Base-by-base conservation (phyloP, 2,113 vertebrate genomes). In the Pterocles gutturalis region DNA sequence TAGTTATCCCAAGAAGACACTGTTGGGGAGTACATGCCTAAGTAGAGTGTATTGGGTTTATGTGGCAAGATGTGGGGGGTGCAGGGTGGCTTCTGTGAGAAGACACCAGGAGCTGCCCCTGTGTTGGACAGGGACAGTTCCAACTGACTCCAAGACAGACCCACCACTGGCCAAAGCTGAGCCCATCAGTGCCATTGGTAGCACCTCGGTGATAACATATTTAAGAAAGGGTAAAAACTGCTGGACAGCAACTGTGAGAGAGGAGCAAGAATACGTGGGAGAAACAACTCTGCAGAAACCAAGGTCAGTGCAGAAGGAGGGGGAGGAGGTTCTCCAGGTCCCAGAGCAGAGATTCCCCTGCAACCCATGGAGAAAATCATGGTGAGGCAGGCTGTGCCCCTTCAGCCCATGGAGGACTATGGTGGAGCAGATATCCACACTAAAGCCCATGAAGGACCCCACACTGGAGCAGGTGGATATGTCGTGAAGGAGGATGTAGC, bases 171-270 rank as follows among this genome's bases (percentile, higher is more conserved):
- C 11, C 41, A 41, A 41, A 41, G 34, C 43, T 36, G 24, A 89
- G 49, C 33, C 38, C 9, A 4, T 57, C 69, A 11, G 31, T 1
- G 2, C 28, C 14, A 21, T 0, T 28, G 29, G 12, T n/a, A 76
- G 34, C 4, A 21, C 10, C 5, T 64, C 36, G 12, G 0, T 38
- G 31, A 21, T 19, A 83, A 16, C 2, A 7, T 13, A 48, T 31
- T 20, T 75, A 33, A 45, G 10, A 41, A 82, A 51, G 43, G 4
- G 25, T 55, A 46, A 89, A 90, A 62, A 26, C 9, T 64, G 17
- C 48, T 71, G 9, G 25, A 54, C 11, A 61, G 28, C 22, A 49
- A 9, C 31, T 45, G 36, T n/a, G 22, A 77, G 48, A 10, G 41
- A 58, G 31, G 6, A 31, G 18, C 54, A 54, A 67, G 57, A 69